Evolutionary conservation across 2,888 invertebrate genomes (phyloP).

Genomic region (Nesidiocoris tenuis): DNA sequence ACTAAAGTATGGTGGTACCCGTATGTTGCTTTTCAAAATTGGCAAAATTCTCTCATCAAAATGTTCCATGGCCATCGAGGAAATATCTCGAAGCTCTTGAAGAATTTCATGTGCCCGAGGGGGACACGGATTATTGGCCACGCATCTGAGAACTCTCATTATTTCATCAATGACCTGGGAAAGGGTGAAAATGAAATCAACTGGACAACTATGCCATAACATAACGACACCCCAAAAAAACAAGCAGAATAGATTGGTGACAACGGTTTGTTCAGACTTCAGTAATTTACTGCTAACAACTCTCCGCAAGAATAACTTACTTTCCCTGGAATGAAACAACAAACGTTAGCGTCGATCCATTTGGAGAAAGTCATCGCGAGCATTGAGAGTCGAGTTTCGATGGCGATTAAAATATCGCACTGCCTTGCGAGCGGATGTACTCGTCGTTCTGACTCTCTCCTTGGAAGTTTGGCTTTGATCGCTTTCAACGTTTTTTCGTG

Average conservation of each 20-base stretch:
- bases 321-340: conserved; percentile 93
- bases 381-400: conserved; percentile 89
- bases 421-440: conserved; percentile 83
- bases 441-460: conserved; percentile 85
- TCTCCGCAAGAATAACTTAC: too few species aligned
- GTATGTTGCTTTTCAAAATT: conserved; percentile 53
- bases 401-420: conserved; percentile 83
- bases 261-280: too few species aligned
- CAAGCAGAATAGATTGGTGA: too few species aligned
- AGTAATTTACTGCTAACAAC: too few species aligned
- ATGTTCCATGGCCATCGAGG: conserved; percentile 94
- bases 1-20: conserved; percentile 24
- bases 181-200: too few species aligned
- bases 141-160: conserved; percentile 64
- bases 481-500: conserved; percentile 73
- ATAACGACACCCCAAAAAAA: too few species aligned
- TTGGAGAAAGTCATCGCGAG: conserved; percentile 89
- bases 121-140: conserved; percentile 65
- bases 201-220: too few species aligned
- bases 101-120: conserved; percentile 78
- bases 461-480: conserved; percentile 78
- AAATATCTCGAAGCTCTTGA: conserved; percentile 86
- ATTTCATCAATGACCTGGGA: conserved; percentile 84
- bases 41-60: conserved; percentile 87
- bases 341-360: conserved; percentile 77